Base-by-base conservation (phyloP, 2,113 vertebrate genomes). In the Pelvicachromis taeniatus region DNA sequence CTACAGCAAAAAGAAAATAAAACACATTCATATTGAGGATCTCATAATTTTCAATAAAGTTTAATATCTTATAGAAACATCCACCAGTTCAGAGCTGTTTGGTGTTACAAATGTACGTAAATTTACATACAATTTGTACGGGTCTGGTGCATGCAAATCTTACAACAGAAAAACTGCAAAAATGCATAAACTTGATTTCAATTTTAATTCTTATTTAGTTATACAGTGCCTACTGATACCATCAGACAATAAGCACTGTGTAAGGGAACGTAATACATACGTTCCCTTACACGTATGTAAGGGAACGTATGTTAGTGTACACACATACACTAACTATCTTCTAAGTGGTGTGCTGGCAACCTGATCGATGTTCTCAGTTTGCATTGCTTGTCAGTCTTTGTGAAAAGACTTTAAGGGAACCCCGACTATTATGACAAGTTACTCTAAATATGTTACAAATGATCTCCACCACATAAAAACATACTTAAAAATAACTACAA, bases 1-100 rank as follows among this genome's bases (percentile, higher is more conserved):
- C 3, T 10, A 26, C 38, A 70, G 7, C 16, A 50, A 17, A 26
- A 6, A 3, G 10, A 70, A 23, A 45, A 73, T 29, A 19, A 73
- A 48, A 68, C 12, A 23, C 1, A 4, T 23, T 7, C 42, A 0
- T 29, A 10, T 12, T 26, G 42, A 17, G 3, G 23, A 48, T 42
- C 42, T 73, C 52, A n/a, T n/a, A n/a, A 53, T n/a, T n/a, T 52
- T 52, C 16, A 17, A 3, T 50, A 19, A 52, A 8, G 17, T 7
- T 45, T 26, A 70, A 70, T 16, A 10, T 68, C 16, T 50, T 17
- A 50, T 7, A 8, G 38, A 45, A 70, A 70, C 38, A 26, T 4
- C 38, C 21, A 26, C 4, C 38, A 63, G 59, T 1, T 63, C 59
- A 63, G 31, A 38, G 33, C 33, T 65, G 61, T 14, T 40, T 40